Evolutionary conservation across 2,888 invertebrate genomes (phyloP), one percentile per base, ranked within the genome.

Genomic region (Caenorhabditis wallacei): DNA sequence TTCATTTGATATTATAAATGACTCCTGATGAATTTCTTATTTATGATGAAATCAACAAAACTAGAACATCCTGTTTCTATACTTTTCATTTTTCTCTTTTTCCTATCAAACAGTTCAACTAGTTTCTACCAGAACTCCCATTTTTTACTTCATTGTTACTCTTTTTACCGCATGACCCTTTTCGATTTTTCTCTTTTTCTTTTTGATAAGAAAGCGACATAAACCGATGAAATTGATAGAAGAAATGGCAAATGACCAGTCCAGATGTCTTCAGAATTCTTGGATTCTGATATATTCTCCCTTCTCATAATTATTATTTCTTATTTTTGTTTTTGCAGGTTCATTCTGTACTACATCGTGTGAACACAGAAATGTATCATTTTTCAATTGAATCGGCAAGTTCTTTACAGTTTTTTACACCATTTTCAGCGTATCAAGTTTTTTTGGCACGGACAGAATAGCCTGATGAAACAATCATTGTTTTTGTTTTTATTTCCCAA

Each of bases 381-480:
- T 18, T 51, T 10, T 30, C 48, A 18, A 64, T 51, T 13, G 30
- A 7, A 64, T 20, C 64, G 48, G 64, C 48, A 64, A 48, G 64
- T 64, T 51, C 48, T 59, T 64, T 18, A 48, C 51, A 64, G 24
- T 43, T 48, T 51, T 26, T 64, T 30, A 26, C 26, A 46, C 37
- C 13, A 1, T 51, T 64, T 51, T 64, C 64, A 63, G 30, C 8
- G 40, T 37, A 30, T 30, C 18, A 18, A n/a, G 16, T 48, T 24
- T 30, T 26, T 63, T 63, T 63, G 18, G 63, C 48, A 51, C 48
- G 64, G 64, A 64, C 64, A 64, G 30, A 51, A 51, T 20, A 43
- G 43, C 1, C 40, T 46, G 46, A n/a, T n/a, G n/a, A 35, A 63
- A 63, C 8, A 40, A 63, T 24, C 11, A 40, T 30, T 64, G 64